These are phyloP conservation scores for Acrobasis consociella DNA, from an alignment of 2,888 invertebrate genomes.

Conservation along the genomic window DNA sequence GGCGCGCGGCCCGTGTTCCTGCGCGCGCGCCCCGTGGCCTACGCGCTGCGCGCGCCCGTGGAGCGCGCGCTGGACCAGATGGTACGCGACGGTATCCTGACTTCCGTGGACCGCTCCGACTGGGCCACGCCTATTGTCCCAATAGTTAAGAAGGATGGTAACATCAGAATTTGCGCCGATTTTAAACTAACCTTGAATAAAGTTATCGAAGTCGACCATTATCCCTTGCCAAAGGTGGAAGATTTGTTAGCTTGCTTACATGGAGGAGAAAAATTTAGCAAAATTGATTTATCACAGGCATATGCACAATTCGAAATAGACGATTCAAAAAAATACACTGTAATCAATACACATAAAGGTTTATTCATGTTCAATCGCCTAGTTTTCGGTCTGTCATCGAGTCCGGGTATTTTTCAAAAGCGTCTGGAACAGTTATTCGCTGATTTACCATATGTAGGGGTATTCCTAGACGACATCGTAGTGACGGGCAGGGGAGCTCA, in stretches of 20 bases:
- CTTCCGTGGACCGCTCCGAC: too few species aligned
- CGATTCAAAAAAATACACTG: slow-evolving; percentile 30
- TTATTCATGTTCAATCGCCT: slow-evolving; percentile 29
- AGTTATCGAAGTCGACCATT: slow-evolving; percentile 34
- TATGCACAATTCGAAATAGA: slow-evolving; percentile 25
- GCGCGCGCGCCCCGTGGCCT: slow-evolving; percentile 31
- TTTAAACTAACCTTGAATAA: slow-evolving; percentile 38
- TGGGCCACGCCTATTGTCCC: background rate
- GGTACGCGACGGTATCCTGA: slow-evolving; percentile 21
- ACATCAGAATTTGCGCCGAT: slow-evolving; percentile 28
- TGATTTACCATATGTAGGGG: slow-evolving; percentile 26
- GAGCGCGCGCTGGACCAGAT: slow-evolving; percentile 30
- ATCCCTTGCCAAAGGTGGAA: slow-evolving; percentile 32
- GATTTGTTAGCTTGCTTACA: slow-evolving; percentile 28
- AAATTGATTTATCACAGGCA: slow-evolving; percentile 21
- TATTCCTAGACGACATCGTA: slow-evolving; percentile 31
- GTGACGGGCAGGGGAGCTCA: background rate
- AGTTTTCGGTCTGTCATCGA: slow-evolving; percentile 30
- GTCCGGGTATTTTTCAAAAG: slow-evolving; percentile 1
- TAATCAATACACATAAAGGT: slow-evolving; percentile 32
- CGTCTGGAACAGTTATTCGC: slow-evolving; percentile 30
- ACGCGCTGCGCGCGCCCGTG: slow-evolving; percentile 30
- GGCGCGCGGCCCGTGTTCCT: slow-evolving; percentile 27
- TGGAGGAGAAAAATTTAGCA: slow-evolving; percentile 20
- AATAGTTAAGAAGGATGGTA: background rate